Conservation (phyloP, 23 tunicate genomes). For the Clavelina lepadiformis region DNA sequence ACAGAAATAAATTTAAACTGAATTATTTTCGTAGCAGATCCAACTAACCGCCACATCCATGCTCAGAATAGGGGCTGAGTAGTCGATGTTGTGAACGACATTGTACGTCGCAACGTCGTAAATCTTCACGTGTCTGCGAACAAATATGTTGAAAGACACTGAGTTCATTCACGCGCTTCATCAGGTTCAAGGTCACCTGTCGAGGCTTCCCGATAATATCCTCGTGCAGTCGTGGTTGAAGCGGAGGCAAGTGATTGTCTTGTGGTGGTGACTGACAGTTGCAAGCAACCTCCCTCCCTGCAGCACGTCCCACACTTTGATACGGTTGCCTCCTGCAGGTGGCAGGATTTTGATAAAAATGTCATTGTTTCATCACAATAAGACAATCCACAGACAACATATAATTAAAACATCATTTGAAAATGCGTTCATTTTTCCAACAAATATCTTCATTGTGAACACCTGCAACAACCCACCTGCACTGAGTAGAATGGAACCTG, state of each 20-base stretch:
- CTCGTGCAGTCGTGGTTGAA: constrained; percentile 84
- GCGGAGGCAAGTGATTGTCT: constrained; percentile 67
- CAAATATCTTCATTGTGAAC: too few species aligned
- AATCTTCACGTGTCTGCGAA: constrained; percentile 67
- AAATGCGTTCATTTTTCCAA: too few species aligned
- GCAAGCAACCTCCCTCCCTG: constrained; percentile 79
- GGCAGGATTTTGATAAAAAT: too few species aligned
- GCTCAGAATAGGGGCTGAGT: constrained; percentile 69
- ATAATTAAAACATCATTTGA: too few species aligned
- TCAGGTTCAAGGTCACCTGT: constrained; percentile 23
- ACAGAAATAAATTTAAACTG: not conserved
- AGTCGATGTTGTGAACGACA: constrained; percentile 72
- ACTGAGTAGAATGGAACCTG: constrained; percentile 57
- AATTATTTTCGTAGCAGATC: not conserved
- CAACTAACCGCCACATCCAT: constrained; percentile 57
- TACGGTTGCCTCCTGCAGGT: constrained; percentile 48
- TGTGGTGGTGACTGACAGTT: constrained; percentile 73
- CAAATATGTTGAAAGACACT: not conserved
- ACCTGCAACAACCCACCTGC: too few species aligned
- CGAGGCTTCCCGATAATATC: constrained; percentile 57
- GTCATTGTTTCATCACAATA: too few species aligned
- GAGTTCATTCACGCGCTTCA: not conserved
- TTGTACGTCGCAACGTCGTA: constrained; percentile 59
- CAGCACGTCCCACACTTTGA: constrained; percentile 84
- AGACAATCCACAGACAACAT: too few species aligned